phyloP scores from a whole-genome alignment of 2,113 vertebrate genomes.

The Megaceryle maxima region DNA sequence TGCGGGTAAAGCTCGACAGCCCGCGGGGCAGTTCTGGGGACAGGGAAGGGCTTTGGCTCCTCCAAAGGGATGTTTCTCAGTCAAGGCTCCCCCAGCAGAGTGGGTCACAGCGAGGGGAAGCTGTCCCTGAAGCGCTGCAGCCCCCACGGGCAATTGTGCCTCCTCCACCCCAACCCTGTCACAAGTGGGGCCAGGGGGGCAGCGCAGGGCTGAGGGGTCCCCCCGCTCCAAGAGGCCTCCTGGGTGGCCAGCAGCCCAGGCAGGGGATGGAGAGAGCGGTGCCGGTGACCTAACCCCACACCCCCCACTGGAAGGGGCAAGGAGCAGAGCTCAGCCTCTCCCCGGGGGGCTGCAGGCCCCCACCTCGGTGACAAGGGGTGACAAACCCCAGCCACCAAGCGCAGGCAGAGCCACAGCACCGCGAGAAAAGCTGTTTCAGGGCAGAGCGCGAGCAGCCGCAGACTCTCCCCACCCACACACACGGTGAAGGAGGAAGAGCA shows the following conservation, averaged over 20 bases:
- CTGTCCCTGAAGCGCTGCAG: not conserved
- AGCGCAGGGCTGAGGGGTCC: no score
- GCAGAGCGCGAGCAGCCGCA: accelerated
- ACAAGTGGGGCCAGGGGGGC: accelerated
- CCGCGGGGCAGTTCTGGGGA: accelerated
- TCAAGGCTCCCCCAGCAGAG: not conserved
- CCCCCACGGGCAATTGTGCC: accelerated
- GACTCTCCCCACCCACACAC: not conserved
- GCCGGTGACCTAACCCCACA: not conserved
- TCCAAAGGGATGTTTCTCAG: not conserved
- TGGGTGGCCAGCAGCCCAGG: not conserved
- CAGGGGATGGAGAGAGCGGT: not conserved
- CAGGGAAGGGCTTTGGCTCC: not conserved
- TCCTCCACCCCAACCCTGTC: not conserved
- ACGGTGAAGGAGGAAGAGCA: accelerated
- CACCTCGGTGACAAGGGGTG: accelerated
- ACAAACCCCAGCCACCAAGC: no score
- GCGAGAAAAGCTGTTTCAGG: accelerated
- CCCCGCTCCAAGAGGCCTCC: not conserved
- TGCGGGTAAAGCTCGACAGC: no score
- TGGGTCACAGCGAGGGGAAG: not conserved
- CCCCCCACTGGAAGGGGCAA: not conserved
- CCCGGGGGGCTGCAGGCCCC: accelerated
- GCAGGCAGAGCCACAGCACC: accelerated
- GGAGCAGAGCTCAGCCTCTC: not conserved